Conservation (phyloP, 2,888 invertebrate species). For the Callyntrura sp. region DNA sequence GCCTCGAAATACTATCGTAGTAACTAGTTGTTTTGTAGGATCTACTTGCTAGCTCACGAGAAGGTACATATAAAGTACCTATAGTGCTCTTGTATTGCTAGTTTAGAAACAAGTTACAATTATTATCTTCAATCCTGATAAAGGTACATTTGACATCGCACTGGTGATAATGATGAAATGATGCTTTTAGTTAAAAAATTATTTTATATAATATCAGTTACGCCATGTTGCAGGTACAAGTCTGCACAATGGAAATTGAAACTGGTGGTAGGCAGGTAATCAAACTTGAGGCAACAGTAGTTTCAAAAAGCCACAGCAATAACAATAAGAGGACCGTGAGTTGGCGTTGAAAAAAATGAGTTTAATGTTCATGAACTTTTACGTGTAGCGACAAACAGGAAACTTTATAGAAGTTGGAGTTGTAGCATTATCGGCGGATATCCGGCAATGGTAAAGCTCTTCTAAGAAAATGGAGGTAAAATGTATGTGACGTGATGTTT, state of each 20-base stretch:
- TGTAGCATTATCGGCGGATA: slow-evolving; percentile 36
- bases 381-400: background rate
- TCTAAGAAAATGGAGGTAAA: slow-evolving; percentile 1
- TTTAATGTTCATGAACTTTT: slow-evolving; percentile 66
- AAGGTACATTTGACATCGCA: background rate
- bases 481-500: too few relatives aligned
- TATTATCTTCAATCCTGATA: background rate
- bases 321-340: background rate
- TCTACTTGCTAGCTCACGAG: slow-evolving; percentile 36
- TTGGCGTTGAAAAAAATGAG: slow-evolving; percentile 42
- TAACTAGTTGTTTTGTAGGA: background rate
- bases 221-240: background rate
- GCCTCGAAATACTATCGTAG: background rate
- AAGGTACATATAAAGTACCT: background rate
- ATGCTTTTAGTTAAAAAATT: background rate
- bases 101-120: slow-evolving; percentile 10
- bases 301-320: slow-evolving; percentile 34
- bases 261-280: slow-evolving; percentile 31
- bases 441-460: slow-evolving; percentile 31
- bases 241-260: background rate
- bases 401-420: background rate
- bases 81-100: background rate
- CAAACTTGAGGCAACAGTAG: slow-evolving; percentile 24
- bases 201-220: slow-evolving; percentile 18
- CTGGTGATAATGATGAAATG: background rate